Evolutionary conservation across 2,888 invertebrate genomes (phyloP), one percentile per base, ranked within the genome.

Genomic region (Cyrtodaria siliqua): DNA sequence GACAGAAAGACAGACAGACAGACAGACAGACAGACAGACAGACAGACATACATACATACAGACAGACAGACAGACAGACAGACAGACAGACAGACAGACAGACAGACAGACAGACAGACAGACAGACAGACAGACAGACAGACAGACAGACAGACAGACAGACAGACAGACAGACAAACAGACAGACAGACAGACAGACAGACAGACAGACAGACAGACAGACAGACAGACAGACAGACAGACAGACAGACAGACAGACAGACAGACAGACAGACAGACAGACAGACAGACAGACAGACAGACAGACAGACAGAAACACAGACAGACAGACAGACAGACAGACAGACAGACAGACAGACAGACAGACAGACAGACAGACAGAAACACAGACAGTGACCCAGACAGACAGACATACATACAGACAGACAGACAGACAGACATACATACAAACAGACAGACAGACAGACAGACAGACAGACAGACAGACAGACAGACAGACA

Each of bases 31-130:
- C n/a, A n/a, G n/a, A n/a, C n/a, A n/a, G n/a, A n/a, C n/a, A n/a
- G n/a, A n/a, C n/a, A n/a, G n/a, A n/a, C n/a, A n/a, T n/a, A n/a
- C n/a, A n/a, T n/a, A n/a, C n/a, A n/a, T n/a, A n/a, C n/a, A n/a
- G n/a, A n/a, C n/a, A n/a, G n/a, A n/a, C n/a, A n/a, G n/a, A n/a
- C n/a, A n/a, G n/a, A n/a, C 24, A 53, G 23, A 53, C 53, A 53
- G 53, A 53, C 24, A 53, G 23, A 53, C 20, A 20, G 53, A 24
- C 20, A 24, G n/a, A n/a, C n/a, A n/a, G n/a, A n/a, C n/a, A n/a
- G n/a, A n/a, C n/a, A n/a, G n/a, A n/a, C n/a, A 50, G 50, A 50
- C 50, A 50, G 50, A 50, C 50, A 50, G 50, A 50, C 50, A 50
- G 50, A 50, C 50, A 50, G 50, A 50, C 50, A 50, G 50, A 50